Evolutionary conservation across 2,797 vertebrate species (phyloP).

Genomic region (Chaenodraco wilsoni): DNA sequence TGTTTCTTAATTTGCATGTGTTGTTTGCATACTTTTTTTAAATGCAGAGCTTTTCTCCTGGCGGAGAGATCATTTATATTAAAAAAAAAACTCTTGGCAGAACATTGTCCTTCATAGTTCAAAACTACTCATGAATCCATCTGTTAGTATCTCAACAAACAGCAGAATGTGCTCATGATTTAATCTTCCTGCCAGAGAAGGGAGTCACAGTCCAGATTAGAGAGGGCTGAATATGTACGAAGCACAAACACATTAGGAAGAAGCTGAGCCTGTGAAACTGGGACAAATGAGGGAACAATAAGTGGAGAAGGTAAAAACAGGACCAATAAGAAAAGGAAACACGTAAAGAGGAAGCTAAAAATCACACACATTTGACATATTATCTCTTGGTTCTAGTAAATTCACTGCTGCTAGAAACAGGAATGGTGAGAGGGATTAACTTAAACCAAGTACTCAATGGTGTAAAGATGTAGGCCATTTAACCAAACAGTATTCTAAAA

Average conservation of each 20-base stretch:
- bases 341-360: neutral
- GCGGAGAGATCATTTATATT: constrained; percentile 5
- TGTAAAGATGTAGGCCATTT: neutral
- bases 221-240: constrained; percentile 34
- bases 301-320: constrained; percentile 21
- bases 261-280: constrained; percentile 22
- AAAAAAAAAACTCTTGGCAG: constrained; percentile 1
- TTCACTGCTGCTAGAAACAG: neutral
- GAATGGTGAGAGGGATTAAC: neutral
- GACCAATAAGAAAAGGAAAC: constrained; percentile 34
- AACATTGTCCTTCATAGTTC: constrained; percentile 17
- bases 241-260: constrained; percentile 28
- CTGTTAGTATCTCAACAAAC: constrained; percentile 51
- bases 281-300: constrained; percentile 35
- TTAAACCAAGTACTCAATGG: neutral
- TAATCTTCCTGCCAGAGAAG: constrained; percentile 36
- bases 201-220: constrained; percentile 33
- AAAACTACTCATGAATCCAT: constrained; percentile 51
- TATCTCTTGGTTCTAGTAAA: neutral
- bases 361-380: neutral
- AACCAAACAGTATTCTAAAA: neutral
- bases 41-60: too few relatives aligned
- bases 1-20: too few relatives aligned
- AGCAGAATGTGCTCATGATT: constrained; percentile 35
- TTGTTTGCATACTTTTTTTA: too few relatives aligned